Base-by-base conservation (phyloP, 2,797 vertebrate species). In the Masticophis lateralis region DNA sequence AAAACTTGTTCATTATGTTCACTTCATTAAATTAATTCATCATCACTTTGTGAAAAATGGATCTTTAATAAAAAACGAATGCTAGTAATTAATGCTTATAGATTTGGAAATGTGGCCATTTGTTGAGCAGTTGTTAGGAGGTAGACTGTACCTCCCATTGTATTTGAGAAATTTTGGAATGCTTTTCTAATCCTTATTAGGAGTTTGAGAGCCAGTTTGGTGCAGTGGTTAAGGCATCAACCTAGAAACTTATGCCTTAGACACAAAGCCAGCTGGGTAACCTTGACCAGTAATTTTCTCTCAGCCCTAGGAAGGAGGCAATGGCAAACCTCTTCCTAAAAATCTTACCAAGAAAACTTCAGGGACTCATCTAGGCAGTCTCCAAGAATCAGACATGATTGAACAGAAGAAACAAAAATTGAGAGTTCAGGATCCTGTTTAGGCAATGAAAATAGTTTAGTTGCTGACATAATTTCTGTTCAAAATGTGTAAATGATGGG, bases 401-500 rank as follows among this genome's bases (percentile, higher is more conserved):
- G 61, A 74, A 74, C 16, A 20, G 7, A 74, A 37, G 7, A 18
- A 20, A 37, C 37, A 1, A 69, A 69, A 37, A 74, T 32, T 18
- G 43, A 22, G 69, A 22, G 8, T 20, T 43, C 69, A 7, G 43
- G 16, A 91, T 87, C 0, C 88, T 93, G 0, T 88, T 63, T 88
- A 63, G n/a, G 66, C 4, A 92, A 18, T 88, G 89, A 83, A 87
- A 57, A 90, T 43, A 8, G n/a, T 59, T 66, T 94, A 47, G 28
- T 53, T 91, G 3, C 20, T 83, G 9, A 10, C 86, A 37, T 47
- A 88, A 10, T 69, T 91, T 37, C 56, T 59, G 37, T 92, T 43
- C 91, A 25, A 91, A 94, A 60, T 88, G 61, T 25, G 91, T 57
- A 94, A 91, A 10, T 43, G 53, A 9, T 74, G 74, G 61, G 57